Evolutionary conservation across 2,113 vertebrate species (phyloP).

Genomic region (Montifringilla adamsi): DNA sequence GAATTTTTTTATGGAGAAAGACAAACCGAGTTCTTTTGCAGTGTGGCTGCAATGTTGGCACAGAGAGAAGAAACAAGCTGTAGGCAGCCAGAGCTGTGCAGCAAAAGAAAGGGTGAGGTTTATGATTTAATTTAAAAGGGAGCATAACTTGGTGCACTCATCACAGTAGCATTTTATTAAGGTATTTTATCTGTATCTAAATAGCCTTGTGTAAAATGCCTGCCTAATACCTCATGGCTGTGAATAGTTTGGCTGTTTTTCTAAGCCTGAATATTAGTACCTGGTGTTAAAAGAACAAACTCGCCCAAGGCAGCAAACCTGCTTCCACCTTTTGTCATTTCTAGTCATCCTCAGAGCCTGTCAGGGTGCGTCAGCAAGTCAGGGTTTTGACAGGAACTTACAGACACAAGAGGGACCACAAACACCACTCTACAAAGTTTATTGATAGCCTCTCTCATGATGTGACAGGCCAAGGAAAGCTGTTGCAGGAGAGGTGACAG

Average conservation of each 20-base stretch:
- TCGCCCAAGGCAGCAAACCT: slow-evolving; percentile 21
- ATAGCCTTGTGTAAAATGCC: background rate
- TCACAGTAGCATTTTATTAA: background rate
- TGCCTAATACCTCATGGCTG: background rate
- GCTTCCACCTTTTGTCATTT: slow-evolving; percentile 39
- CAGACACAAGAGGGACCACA: slow-evolving; percentile 22
- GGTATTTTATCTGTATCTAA: background rate
- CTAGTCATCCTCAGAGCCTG: slow-evolving; percentile 41
- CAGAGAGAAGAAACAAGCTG: background rate
- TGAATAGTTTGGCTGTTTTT: background rate
- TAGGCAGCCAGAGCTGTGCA: background rate
- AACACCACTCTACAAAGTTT: slow-evolving; percentile 34
- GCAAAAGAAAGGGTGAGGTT: background rate
- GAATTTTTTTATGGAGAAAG: background rate
- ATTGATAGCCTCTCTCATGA: slow-evolving; percentile 52
- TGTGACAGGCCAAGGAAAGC: slow-evolving; percentile 47
- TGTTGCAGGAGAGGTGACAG: slow-evolving; percentile 41
- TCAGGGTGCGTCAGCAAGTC: slow-evolving; percentile 28
- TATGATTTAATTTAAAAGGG: background rate
- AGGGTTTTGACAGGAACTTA: slow-evolving; percentile 51
- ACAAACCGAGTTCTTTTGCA: background rate
- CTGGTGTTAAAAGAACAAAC: slow-evolving; percentile 57
- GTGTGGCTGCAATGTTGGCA: background rate
- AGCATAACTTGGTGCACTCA: background rate
- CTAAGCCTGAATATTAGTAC: background rate